phyloP scores from a whole-genome alignment of 2,888 invertebrate species.

The Tenthredo distinguenda region DNA sequence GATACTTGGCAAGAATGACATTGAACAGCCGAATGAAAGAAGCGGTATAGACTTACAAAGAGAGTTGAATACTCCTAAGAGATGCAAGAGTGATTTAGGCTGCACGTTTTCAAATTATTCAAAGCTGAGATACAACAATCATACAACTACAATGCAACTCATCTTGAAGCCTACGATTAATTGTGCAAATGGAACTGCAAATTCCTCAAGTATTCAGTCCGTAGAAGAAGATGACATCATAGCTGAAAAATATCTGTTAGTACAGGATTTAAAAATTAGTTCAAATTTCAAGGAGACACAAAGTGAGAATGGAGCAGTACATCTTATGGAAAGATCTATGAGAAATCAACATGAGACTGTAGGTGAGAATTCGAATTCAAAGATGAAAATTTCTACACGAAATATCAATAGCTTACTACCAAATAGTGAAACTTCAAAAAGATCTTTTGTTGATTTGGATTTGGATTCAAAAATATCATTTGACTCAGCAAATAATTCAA shows the following conservation, averaged over 20 bases:
- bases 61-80: neutral
- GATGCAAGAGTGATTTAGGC: conserved; percentile 46
- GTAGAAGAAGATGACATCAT: neutral
- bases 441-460: neutral
- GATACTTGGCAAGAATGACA: neutral
- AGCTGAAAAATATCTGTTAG: neutral
- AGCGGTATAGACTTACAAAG: neutral
- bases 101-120: conserved; percentile 11
- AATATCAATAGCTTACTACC: neutral
- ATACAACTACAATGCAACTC: neutral
- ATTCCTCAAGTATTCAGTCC: conserved; percentile 11
- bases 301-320: neutral
- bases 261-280: neutral
- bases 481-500: neutral
- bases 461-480: neutral
- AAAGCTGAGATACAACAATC: neutral
- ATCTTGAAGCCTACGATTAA: neutral
- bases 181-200: neutral
- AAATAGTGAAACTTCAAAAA: neutral
- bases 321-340: neutral
- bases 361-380: conserved; percentile 25
- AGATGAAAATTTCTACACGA: neutral
- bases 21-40: neutral
- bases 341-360: neutral
- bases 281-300: neutral